These are phyloP conservation scores for Seira sanloemensis DNA, from an alignment of 2,888 invertebrate species.

Conservation along the genomic window DNA sequence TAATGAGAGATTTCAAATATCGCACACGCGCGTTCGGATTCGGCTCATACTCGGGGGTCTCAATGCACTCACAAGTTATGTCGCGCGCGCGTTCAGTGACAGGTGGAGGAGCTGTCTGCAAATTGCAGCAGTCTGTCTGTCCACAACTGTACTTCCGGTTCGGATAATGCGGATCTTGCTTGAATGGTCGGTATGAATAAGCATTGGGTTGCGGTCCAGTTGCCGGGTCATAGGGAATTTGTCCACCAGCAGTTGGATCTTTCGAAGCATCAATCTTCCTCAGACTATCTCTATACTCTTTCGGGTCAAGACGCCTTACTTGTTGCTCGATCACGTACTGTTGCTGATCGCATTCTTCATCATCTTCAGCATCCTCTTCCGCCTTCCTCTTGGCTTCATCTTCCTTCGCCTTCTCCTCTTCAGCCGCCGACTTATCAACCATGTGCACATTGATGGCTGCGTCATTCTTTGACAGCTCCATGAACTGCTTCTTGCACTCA, in stretches of 20 bases:
- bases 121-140: constrained; percentile 64
- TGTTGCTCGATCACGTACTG: constrained; percentile 23
- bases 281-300: constrained; percentile 13
- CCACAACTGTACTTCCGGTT: constrained; percentile 70
- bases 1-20: constrained; percentile 21
- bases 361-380: constrained; percentile 37
- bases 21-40: constrained; percentile 41
- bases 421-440: constrained; percentile 57
- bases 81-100: background rate
- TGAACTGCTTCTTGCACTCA: constrained; percentile 41
- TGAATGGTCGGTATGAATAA: constrained; percentile 59
- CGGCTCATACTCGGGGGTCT: constrained; percentile 16
- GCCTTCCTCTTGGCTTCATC: constrained; percentile 21
- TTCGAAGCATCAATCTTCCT: constrained; percentile 20
- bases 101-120: constrained; percentile 16
- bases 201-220: constrained; percentile 69
- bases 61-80: constrained; percentile 50
- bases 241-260: constrained; percentile 42
- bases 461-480: constrained; percentile 57
- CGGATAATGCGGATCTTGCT: constrained; percentile 62
- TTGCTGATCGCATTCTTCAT: constrained; percentile 27
- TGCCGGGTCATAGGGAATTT: constrained; percentile 57
- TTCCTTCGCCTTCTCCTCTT: constrained; percentile 41
- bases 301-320: constrained; percentile 23
- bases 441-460: constrained; percentile 63